Percentiles rank a stretch among this genome's conserved stretches.
These are phyloP conservation scores for Spheniscus humboldti DNA, from an alignment of 2,797 vertebrate species.

Conservation along the genomic window DNA sequence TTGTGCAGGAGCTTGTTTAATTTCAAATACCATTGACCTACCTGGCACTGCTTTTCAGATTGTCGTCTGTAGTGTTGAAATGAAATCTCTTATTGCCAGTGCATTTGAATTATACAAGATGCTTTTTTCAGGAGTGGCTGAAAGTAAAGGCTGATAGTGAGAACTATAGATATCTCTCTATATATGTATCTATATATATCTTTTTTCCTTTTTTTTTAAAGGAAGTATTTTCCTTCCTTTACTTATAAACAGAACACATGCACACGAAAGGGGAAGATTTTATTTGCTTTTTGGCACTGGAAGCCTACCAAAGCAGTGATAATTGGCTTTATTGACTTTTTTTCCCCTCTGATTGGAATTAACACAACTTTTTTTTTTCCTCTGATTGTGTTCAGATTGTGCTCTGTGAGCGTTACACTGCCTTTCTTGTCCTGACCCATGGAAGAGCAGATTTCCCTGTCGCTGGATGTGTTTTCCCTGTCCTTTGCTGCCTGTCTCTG, in stretches of 20 bases:
- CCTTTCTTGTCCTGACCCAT: neutral
- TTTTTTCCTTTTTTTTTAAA: neutral
- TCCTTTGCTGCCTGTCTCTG: neutral
- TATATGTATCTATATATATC: too few relatives aligned
- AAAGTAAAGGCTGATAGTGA: neutral
- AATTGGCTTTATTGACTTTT: neutral
- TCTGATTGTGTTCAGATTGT: neutral
- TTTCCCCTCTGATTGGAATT: neutral
- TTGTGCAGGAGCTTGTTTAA: neutral
- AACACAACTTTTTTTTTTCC: rapidly evolving
- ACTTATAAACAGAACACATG: neutral
- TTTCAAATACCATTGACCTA: neutral
- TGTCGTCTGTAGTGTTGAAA: neutral
- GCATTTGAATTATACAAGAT: neutral
- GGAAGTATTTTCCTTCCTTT: neutral
- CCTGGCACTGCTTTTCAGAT: neutral
- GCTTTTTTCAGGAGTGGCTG: neutral
- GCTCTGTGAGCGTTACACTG: neutral
- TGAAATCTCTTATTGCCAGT: neutral
- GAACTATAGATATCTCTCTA: neutral
- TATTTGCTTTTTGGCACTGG: neutral
- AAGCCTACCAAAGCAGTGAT: neutral
- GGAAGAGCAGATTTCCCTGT: neutral
- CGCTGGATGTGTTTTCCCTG: neutral
- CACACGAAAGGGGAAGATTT: neutral